Percentiles rank a stretch among this genome's conserved stretches.
Evolutionary conservation across 2,113 vertebrate species (phyloP).

Genomic region (Nyctereutes procyonoides): DNA sequence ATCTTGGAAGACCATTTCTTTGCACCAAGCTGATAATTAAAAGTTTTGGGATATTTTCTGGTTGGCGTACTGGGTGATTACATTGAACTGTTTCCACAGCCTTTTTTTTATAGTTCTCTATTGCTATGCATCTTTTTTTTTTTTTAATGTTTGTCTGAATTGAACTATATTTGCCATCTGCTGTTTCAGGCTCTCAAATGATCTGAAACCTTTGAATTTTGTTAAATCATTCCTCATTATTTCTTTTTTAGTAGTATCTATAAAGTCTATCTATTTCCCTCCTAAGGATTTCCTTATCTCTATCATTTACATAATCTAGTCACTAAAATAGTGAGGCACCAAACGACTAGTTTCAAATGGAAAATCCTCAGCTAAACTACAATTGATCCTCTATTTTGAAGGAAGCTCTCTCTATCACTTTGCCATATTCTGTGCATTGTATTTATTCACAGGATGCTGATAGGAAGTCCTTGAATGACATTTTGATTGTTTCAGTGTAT

Average conservation of each 20-base stretch:
- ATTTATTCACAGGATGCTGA: slow-evolving; percentile 17
- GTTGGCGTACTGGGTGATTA: slow-evolving; percentile 44
- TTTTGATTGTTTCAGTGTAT: slow-evolving; percentile 10
- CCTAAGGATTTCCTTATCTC: slow-evolving; percentile 62
- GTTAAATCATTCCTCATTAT: slow-evolving; percentile 79
- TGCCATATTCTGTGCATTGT: neutral
- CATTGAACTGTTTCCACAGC: slow-evolving; percentile 61
- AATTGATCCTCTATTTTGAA: slow-evolving; percentile 48
- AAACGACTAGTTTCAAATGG: slow-evolving; percentile 41
- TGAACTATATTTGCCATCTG: slow-evolving; percentile 80
- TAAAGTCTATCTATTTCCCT: slow-evolving; percentile 62
- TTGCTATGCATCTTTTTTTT: slow-evolving; percentile 46
- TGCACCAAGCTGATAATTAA: slow-evolving; percentile 50
- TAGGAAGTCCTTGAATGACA: neutral
- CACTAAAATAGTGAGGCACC: slow-evolving; percentile 19
- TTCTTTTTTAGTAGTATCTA: slow-evolving; percentile 77
- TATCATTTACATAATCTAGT: slow-evolving; percentile 64
- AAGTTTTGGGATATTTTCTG: slow-evolving; percentile 63
- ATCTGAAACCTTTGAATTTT: slow-evolving; percentile 77
- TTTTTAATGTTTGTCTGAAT: slow-evolving; percentile 73
- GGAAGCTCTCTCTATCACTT: neutral
- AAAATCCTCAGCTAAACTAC: slow-evolving; percentile 38
- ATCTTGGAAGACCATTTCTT: slow-evolving; percentile 38
- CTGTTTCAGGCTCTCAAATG: slow-evolving; percentile 71
- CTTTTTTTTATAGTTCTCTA: slow-evolving; percentile 65